These are phyloP conservation scores for Aporophyla lueneburgensis DNA, from an alignment of 2,888 invertebrate species.

Conservation along the genomic window DNA sequence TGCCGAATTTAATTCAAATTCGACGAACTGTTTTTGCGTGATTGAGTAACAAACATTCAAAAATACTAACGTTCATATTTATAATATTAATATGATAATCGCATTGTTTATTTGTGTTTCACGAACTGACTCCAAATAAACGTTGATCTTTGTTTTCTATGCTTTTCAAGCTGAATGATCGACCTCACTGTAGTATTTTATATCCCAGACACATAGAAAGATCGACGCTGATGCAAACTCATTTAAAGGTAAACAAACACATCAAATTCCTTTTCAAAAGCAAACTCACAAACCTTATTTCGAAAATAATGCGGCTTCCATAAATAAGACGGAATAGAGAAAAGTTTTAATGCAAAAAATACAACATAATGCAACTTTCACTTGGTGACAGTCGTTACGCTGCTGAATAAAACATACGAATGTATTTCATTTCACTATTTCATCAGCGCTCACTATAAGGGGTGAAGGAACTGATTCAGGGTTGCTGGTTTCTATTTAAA, in stretches of 20 bases:
- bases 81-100: too few species aligned
- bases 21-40: too few species aligned
- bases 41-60: too few species aligned
- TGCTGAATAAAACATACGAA: conserved; percentile 71
- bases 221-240: background rate
- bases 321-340: conserved; percentile 48
- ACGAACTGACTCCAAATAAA: too few species aligned
- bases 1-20: too few species aligned
- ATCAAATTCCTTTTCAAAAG: conserved; percentile 12
- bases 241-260: background rate
- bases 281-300: conserved; percentile 9
- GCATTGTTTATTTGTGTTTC: too few species aligned
- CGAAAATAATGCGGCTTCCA: conserved; percentile 42
- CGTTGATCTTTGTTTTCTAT: too few species aligned
- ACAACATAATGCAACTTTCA: conserved; percentile 65
- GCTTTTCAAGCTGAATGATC: background rate
- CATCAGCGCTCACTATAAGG: conserved; percentile 57
- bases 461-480: conserved; percentile 57
- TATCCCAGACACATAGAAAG: background rate
- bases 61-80: too few species aligned
- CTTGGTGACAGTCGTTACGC: conserved; percentile 63
- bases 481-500: conserved; percentile 23
- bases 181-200: background rate
- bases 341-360: conserved; percentile 63
- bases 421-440: conserved; percentile 69